Conservation (phyloP, 2,888 invertebrate species). For the Nomada goodeniana region DNA sequence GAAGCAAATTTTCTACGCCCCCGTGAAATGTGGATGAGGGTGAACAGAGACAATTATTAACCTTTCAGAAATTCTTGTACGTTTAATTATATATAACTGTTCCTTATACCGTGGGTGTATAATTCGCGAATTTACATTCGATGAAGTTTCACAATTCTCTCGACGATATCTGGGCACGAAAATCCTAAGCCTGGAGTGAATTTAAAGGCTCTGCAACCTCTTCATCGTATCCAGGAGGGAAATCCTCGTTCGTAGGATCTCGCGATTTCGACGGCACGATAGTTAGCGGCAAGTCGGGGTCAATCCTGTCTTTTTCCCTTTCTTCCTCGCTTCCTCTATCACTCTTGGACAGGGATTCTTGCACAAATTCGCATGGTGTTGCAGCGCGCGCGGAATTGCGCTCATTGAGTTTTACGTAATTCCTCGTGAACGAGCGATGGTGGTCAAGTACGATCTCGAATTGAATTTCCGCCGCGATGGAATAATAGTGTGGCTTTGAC, state of each 20-base stretch:
- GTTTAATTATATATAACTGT: neutral
- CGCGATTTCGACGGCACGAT: slow-evolving; percentile 16
- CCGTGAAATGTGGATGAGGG: neutral
- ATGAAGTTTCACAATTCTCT: neutral
- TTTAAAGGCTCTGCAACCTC: neutral
- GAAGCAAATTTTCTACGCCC: neutral
- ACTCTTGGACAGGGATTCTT: slow-evolving; percentile 26
- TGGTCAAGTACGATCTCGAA: slow-evolving; percentile 74
- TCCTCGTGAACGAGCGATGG: slow-evolving; percentile 42
- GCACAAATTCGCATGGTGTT: slow-evolving; percentile 58
- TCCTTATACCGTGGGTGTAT: neutral
- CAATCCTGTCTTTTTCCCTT: slow-evolving; percentile 33
- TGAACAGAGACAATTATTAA: neutral
- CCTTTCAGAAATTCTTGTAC: neutral
- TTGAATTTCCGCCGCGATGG: slow-evolving; percentile 76
- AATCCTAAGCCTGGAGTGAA: neutral
- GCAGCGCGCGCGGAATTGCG: slow-evolving; percentile 54
- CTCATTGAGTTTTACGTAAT: slow-evolving; percentile 73
- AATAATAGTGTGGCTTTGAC: slow-evolving; percentile 73
- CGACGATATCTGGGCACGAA: neutral
- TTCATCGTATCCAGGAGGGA: neutral
- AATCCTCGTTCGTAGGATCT: slow-evolving; percentile 3
- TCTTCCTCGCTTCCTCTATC: neutral
- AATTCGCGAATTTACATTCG: neutral
- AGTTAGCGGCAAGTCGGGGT: slow-evolving; percentile 41